Evolutionary conservation across 2,113 vertebrate species (phyloP).

Genomic region (Bubalus kerabau): DNA sequence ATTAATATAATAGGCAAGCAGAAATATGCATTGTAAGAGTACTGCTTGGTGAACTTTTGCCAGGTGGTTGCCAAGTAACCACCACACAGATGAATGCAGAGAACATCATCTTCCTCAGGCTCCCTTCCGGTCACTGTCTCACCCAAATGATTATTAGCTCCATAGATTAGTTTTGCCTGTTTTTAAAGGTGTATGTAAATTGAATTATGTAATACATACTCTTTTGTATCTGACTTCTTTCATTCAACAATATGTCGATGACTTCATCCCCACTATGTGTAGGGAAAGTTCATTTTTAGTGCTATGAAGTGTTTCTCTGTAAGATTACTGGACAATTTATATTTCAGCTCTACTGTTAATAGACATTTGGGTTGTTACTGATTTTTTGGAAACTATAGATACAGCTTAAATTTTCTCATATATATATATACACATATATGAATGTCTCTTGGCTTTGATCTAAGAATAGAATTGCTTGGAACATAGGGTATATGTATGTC

Average conservation of each 20-base stretch:
- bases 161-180: not conserved
- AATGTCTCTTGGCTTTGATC: not conserved
- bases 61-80: not conserved
- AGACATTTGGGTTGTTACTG: not conserved
- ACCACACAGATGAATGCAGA: not conserved
- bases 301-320: not conserved
- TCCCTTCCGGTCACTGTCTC: not conserved
- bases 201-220: not conserved
- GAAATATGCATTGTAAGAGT: not conserved
- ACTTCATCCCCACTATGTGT: not conserved
- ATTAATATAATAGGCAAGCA: not conserved
- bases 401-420: not conserved
- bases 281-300: not conserved
- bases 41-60: not conserved
- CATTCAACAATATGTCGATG: not conserved
- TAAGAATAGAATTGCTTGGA: not conserved
- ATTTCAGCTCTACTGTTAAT: not conserved
- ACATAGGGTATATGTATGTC: not conserved
- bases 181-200: not conserved
- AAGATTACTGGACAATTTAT: not conserved
- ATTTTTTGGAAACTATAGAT: not conserved
- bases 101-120: not conserved
- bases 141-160: not conserved
- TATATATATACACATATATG: not conserved
- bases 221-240: not conserved